Conservation (phyloP, 2,113 vertebrate species). For the Campylomormyrus tamandua region DNA sequence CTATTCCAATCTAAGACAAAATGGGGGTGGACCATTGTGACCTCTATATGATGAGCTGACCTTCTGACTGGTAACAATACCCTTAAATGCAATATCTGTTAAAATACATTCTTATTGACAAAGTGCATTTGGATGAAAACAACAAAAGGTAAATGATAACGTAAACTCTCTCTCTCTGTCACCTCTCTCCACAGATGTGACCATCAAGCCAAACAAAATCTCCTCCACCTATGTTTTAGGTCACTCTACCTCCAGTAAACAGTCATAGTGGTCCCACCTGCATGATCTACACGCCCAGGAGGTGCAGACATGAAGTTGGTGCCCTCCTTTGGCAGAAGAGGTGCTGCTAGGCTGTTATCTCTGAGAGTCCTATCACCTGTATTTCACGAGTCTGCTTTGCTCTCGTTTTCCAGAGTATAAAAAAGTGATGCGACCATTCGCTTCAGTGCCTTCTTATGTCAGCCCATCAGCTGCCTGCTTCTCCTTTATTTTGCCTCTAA, state of each 20-base stretch:
- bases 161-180: not conserved
- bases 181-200: not conserved
- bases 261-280: slow-evolving; percentile 29
- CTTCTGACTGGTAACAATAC: not conserved
- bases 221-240: not conserved
- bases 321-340: slow-evolving; percentile 29
- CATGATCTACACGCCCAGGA: not conserved
- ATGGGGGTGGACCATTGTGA: not conserved
- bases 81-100: not conserved
- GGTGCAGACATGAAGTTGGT: slow-evolving; percentile 29
- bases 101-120: not conserved
- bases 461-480: not conserved
- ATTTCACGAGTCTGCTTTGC: slow-evolving; percentile 27
- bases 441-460: not conserved
- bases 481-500: not conserved
- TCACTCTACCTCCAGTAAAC: not conserved
- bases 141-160: not conserved
- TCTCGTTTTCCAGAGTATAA: slow-evolving; percentile 35
- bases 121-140: not conserved
- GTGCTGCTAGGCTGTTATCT: slow-evolving; percentile 33
- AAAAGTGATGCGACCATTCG: not conserved
- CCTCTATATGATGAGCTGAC: not conserved
- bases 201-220: not conserved
- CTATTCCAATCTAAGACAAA: not conserved
- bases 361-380: slow-evolving; percentile 5